phyloP scores from a whole-genome alignment of 2,113 vertebrate genomes.

The Nothobranchius kuhntae region DNA sequence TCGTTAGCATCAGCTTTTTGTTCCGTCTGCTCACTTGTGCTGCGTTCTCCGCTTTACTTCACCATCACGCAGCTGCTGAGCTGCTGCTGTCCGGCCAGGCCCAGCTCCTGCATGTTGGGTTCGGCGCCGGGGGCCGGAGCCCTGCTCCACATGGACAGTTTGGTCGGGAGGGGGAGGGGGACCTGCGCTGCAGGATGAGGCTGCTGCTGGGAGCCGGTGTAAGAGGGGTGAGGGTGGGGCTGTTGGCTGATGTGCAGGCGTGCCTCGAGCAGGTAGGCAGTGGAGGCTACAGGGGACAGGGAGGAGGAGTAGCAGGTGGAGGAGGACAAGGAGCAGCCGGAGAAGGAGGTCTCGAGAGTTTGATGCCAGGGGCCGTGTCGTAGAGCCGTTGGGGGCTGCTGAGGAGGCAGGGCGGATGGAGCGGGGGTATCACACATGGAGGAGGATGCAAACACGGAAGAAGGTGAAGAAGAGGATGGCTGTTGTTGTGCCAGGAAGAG shows the following conservation, averaged over 20 bases:
- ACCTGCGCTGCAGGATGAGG: conserved; percentile 53
- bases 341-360: conserved; percentile 53
- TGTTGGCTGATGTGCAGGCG: conserved; percentile 86
- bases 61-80: conserved; percentile 89
- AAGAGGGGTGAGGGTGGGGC: conserved; percentile 44
- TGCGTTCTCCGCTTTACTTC: conserved; percentile 75
- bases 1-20: conserved; percentile 36
- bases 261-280: conserved; percentile 87
- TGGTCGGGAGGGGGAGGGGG: conserved; percentile 67
- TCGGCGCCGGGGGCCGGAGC: conserved; percentile 69
- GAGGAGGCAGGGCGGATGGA: conserved; percentile 71
- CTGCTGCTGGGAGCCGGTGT: conserved; percentile 61
- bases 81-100: conserved; percentile 69
- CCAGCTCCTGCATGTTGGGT: conserved; percentile 65
- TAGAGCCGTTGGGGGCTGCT: conserved; percentile 71
- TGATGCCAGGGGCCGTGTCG: conserved; percentile 70
- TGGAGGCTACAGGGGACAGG: conserved; percentile 84
- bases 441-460: conserved; percentile 62
- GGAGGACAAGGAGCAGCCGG: conserved; percentile 54
- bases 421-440: conserved; percentile 64
- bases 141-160: conserved; percentile 82
- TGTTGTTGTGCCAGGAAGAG: conserved; percentile 69
- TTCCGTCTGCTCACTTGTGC: conserved; percentile 19
- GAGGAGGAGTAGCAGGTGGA: conserved; percentile 75
- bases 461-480: conserved; percentile 65